Evolutionary conservation across 2,113 vertebrate genomes (phyloP).

Genomic region (Dasyornis broadbenti): DNA sequence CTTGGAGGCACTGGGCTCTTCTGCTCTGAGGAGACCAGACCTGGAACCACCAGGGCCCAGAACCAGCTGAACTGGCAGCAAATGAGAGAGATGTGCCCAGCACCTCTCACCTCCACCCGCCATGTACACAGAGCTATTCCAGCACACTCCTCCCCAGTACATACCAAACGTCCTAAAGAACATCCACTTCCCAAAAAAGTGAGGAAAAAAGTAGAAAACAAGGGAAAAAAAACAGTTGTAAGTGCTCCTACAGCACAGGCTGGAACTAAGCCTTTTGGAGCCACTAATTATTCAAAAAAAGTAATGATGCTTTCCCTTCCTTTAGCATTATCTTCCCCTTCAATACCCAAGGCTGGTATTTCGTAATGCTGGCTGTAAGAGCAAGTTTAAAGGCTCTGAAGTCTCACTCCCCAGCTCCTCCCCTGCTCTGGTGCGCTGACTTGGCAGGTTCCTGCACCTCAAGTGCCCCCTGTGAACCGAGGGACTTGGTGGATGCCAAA

Average conservation of each 20-base stretch:
- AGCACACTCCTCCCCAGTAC: neutral
- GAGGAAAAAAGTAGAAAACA: neutral
- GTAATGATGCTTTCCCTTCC: neutral
- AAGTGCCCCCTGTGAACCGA: neutral
- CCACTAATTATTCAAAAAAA: neutral
- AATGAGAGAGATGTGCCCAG: neutral
- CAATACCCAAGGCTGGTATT: neutral
- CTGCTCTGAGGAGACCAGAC: neutral
- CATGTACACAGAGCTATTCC: fast-evolving
- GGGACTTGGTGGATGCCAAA: neutral
- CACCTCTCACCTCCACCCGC: neutral
- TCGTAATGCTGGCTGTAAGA: neutral
- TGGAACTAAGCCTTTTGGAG: neutral
- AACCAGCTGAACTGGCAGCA: neutral
- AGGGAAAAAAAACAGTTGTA: neutral
- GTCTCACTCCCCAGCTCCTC: neutral
- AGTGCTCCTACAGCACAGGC: neutral
- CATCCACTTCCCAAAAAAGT: neutral
- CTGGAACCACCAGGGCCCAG: neutral
- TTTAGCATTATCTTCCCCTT: neutral
- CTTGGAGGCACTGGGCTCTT: neutral
- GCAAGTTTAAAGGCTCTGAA: neutral
- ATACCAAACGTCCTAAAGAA: neutral
- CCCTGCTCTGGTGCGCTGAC: neutral
- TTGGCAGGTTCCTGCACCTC: neutral